A percentile compares a stretch with the other conserved stretches of the same genome.
These are phyloP conservation scores for Ischnus inquisitorius DNA, from an alignment of 2,888 invertebrate species.

Conservation along the genomic window DNA sequence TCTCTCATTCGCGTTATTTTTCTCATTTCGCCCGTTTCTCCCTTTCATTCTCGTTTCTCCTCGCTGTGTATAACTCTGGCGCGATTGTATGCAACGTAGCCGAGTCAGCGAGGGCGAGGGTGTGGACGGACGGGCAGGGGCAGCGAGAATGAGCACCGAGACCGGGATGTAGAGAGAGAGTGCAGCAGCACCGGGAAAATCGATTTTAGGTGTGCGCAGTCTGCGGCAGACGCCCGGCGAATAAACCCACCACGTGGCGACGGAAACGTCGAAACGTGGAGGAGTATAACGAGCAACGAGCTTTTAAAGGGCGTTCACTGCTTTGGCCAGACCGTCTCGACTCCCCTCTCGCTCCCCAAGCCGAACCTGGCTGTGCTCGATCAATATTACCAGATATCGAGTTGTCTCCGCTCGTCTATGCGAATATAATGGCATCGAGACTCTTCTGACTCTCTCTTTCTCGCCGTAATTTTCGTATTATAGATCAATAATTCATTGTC, in stretches of 20 bases:
- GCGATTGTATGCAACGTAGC: background rate
- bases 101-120: conserved; percentile 15
- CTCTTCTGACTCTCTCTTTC: background rate
- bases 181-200: conserved; percentile 60
- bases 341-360: conserved; percentile 39
- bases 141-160: background rate
- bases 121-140: conserved; percentile 16
- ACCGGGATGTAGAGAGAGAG: conserved; percentile 19
- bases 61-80: background rate
- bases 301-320: conserved; percentile 68
- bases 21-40: background rate
- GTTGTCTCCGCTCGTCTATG: conserved; percentile 58
- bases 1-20: conserved; percentile 20
- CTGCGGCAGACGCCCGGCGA: conserved; percentile 64
- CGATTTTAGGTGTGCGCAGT: conserved; percentile 65
- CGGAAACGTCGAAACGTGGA: conserved; percentile 65
- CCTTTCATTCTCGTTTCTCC: background rate
- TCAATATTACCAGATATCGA: conserved; percentile 68
- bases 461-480: background rate
- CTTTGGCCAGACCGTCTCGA: conserved; percentile 34
- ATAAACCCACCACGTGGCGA: conserved; percentile 67
- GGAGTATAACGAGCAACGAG: conserved; percentile 23
- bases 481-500: background rate
- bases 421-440: conserved; percentile 1
- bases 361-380: conserved; percentile 36